Conservation (phyloP, 1,140 invertebrate species). For the Propsilocerus akamusi region DNA sequence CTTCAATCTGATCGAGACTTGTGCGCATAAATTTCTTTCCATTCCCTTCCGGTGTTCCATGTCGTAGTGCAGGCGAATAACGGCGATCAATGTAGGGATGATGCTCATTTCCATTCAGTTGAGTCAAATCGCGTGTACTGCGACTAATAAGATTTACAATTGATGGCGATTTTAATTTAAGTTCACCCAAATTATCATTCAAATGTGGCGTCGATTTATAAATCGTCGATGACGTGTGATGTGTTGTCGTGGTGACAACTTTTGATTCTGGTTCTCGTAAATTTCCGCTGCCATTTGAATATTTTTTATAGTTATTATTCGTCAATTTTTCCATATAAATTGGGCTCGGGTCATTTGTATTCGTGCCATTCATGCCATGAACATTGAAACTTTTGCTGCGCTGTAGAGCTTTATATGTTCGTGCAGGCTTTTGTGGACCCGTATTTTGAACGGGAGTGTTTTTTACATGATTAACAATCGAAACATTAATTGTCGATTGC, state of each 20-base stretch:
- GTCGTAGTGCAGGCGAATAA: conserved; percentile 7
- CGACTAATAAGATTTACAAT: conserved; percentile 66
- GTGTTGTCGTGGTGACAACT: conserved; percentile 5
- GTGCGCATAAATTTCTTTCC: no score
- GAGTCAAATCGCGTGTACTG: conserved; percentile 53
- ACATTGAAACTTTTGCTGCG: conserved; percentile 74
- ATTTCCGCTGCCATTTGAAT: conserved; percentile 7
- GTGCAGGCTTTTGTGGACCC: conserved; percentile 47
- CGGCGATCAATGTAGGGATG: conserved; percentile 5
- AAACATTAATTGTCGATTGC: conserved; percentile 50
- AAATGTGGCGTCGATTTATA: conserved; percentile 62
- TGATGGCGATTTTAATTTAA: conserved; percentile 51
- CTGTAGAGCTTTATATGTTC: conserved; percentile 54
- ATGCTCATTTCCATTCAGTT: conserved; percentile 19
- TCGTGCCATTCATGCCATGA: conserved; percentile 31
- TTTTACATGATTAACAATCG: conserved; percentile 43
- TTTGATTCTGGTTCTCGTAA: neutral
- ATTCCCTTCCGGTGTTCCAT: conserved; percentile 21
- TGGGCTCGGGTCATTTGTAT: conserved; percentile 24
- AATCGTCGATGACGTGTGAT: conserved; percentile 15
- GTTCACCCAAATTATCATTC: conserved; percentile 26
- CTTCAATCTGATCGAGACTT: no score
- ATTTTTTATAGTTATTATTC: conserved; percentile 16
- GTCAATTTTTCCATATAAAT: conserved; percentile 24
- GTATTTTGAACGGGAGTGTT: conserved; percentile 15